A percentile compares a stretch with the other conserved stretches of the same genome.
These are phyloP conservation scores for Carlito syrichta DNA, from an alignment of 2,113 vertebrate genomes.

Conservation along the genomic window DNA sequence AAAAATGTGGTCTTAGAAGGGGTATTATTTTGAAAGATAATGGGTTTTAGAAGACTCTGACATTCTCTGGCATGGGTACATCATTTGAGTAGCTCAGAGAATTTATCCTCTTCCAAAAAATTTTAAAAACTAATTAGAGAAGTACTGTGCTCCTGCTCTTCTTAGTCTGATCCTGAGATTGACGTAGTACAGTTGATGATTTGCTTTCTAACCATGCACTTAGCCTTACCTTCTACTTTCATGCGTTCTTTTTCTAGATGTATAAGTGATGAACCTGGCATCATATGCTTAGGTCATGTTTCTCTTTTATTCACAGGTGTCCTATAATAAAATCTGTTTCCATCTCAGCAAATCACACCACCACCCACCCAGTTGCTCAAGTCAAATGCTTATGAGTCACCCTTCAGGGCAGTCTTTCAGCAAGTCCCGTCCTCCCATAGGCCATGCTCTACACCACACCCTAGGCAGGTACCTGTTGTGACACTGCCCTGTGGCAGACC, in stretches of 20 bases:
- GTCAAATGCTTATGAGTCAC: background rate
- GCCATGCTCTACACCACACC: background rate
- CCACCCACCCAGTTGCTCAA: background rate
- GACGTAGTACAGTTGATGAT: background rate
- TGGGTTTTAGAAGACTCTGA: background rate
- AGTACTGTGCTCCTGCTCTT: background rate
- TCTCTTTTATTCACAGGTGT: background rate
- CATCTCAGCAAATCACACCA: background rate
- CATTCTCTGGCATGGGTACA: conserved; percentile 6
- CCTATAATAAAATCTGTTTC: background rate
- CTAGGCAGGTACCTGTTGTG: background rate
- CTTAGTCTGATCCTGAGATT: background rate
- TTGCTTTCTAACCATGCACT: background rate
- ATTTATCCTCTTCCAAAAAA: background rate
- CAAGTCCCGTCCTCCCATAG: background rate
- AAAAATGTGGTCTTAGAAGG: background rate
- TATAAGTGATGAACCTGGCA: background rate
- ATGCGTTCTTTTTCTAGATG: background rate
- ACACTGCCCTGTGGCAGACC: background rate
- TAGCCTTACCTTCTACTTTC: background rate
- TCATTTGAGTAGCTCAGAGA: background rate
- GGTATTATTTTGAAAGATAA: background rate
- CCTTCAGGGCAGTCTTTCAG: background rate
- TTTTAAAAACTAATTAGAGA: conserved; percentile 1
- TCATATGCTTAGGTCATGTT: background rate